Evolutionary conservation across 1,140 invertebrate species (phyloP), one percentile per base, ranked within the genome.

Genomic region (Drosophila cardini): DNA sequence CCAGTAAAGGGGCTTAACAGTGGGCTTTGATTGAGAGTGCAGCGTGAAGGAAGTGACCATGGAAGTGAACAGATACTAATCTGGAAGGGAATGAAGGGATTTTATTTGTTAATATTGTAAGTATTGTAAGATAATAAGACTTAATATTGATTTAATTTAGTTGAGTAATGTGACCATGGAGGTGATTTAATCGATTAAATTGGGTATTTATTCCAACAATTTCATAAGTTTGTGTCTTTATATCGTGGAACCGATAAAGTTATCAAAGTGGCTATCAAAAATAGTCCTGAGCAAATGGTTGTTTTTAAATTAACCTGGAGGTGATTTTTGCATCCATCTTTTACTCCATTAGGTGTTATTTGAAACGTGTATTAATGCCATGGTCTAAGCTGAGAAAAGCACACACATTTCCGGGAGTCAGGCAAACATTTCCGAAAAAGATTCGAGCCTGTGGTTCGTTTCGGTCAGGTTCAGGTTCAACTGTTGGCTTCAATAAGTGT

Each of bases 401-500:
- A 26, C 2, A 26, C n/a, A 26, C 21, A 26, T 4, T 26, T 26
- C 18, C 18, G 11, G 45, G 2, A 18, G 5, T 15, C 9, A 18
- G 21, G 18, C 45, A 46, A 16, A 46, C n/a, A 30, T 34, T 52
- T 52, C 48, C 48, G 48, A 26, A 21, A 32, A 15, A 6, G 32
- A 9, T 50, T 16, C 10, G 4, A 11, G 30, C n/a, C 6, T 52
- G 5, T 15, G 30, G 7, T 53, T 70, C 57, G 57, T 30, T 68
- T 68, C 53, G 38, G 21, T 72, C 65, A 65, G 9, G 13, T 21
- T 26, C 21, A 26, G 21, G 4, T 26, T 26, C 21, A 26, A 38
- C 3, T 64, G 68, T 48, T 71, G 21, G 21, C 52, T 30, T 18
- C 62, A 58, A 46, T 60, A 36, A 57, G 3, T 32, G 30, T n/a